phyloP scores from a whole-genome alignment of 2,888 invertebrate genomes.

The Falcaria lacertinaria region DNA sequence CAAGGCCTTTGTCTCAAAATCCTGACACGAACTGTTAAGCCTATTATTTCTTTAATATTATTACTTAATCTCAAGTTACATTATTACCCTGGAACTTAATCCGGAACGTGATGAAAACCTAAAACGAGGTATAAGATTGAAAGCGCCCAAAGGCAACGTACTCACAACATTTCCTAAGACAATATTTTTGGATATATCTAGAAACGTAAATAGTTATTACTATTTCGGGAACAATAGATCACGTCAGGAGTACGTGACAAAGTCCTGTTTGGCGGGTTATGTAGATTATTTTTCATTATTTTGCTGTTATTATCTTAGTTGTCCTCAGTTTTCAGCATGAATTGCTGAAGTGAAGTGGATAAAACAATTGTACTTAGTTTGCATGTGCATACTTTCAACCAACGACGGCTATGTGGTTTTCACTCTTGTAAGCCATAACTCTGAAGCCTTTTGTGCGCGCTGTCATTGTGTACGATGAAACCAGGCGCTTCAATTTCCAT shows the following conservation, averaged over 20 bases:
- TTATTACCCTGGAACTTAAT: conserved; percentile 12
- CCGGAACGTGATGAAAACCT: conserved; percentile 33
- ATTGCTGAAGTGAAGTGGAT: too few species aligned
- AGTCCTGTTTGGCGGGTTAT: too few species aligned
- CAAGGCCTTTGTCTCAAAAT: neutral
- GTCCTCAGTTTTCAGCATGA: too few species aligned
- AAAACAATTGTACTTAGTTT: neutral
- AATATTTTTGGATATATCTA: neutral
- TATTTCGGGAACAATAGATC: neutral
- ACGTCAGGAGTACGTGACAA: too few species aligned
- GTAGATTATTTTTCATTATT: too few species aligned
- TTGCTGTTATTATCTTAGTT: neutral
- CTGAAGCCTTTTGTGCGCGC: neutral
- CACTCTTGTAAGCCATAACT: neutral
- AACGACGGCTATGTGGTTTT: neutral
- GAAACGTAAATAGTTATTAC: neutral
- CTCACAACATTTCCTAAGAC: conserved; percentile 18
- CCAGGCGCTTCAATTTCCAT: neutral
- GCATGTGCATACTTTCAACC: neutral
- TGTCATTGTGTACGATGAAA: neutral
- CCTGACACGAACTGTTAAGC: neutral
- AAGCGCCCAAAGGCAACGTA: conserved; percentile 27
- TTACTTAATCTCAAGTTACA: neutral
- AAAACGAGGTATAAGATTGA: conserved; percentile 30
- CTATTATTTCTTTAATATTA: neutral